Evolutionary conservation across 2,113 vertebrate species (phyloP).

Genomic region (Anarrhichthys ocellatus): DNA sequence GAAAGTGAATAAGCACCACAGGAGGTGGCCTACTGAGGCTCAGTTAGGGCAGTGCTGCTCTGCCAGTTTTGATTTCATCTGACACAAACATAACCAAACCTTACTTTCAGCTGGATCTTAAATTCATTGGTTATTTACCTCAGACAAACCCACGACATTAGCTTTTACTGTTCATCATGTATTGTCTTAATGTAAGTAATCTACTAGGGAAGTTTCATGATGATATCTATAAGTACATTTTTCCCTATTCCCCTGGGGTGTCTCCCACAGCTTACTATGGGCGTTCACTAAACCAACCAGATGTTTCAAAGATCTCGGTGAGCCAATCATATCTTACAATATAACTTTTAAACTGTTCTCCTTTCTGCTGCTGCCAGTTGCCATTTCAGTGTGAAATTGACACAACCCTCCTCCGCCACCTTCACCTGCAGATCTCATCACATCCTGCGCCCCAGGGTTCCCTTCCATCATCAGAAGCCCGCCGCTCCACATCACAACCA

Average conservation of each 20-base stretch:
- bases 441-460: background rate
- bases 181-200: too few relatives aligned
- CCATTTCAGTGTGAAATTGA: background rate
- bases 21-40: conserved; percentile 17
- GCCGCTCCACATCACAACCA: background rate
- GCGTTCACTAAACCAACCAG: background rate
- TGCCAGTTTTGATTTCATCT: conserved; percentile 40
- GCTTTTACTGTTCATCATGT: too few relatives aligned
- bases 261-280: background rate
- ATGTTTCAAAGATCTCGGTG: background rate
- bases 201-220: too few relatives aligned
- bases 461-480: background rate
- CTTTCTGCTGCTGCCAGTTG: background rate
- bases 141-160: background rate
- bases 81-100: background rate
- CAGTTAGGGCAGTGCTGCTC: conserved; percentile 6
- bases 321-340: background rate
- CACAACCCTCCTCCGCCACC: background rate
- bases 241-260: background rate
- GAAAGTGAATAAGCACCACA: conserved; percentile 20
- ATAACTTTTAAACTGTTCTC: background rate
- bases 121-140: background rate
- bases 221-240: too few relatives aligned
- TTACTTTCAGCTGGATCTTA: background rate
- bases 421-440: background rate